These are phyloP conservation scores for Lasioglossum lativentre DNA, from an alignment of 2,888 invertebrate species.

Conservation along the genomic window DNA sequence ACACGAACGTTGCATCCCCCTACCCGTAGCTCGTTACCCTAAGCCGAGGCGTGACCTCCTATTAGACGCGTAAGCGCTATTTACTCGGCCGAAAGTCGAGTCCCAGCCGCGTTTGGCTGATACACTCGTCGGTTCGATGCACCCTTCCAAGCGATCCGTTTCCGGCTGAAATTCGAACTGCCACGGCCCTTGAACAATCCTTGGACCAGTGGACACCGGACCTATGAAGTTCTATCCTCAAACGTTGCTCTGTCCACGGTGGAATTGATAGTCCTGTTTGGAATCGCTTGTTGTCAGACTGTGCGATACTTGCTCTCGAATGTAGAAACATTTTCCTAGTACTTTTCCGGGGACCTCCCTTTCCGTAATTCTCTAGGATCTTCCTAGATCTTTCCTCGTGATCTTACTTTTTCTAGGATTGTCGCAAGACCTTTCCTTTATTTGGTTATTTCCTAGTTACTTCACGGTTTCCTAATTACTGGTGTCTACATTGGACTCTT, in stretches of 20 bases:
- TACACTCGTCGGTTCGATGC: not conserved
- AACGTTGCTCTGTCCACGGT: not conserved
- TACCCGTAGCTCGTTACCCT: constrained; percentile 54
- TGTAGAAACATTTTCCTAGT: not conserved
- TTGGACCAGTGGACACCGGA: not conserved
- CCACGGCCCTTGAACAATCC: not conserved
- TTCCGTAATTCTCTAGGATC: too few species aligned
- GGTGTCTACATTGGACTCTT: too few species aligned
- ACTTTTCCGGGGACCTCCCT: too few species aligned
- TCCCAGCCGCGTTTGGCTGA: constrained; percentile 25
- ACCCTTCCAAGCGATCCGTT: not conserved
- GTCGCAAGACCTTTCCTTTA: too few species aligned
- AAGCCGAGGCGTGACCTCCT: constrained; percentile 52
- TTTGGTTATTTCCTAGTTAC: too few species aligned
- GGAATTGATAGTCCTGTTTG: not conserved
- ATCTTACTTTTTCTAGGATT: too few species aligned
- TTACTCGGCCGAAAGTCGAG: constrained; percentile 42
- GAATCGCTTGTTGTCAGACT: not conserved
- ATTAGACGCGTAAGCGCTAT: constrained; percentile 63
- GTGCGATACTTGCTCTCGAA: not conserved
- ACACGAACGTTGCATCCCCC: not conserved
- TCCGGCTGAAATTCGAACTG: not conserved
- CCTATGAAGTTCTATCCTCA: not conserved
- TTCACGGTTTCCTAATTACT: too few species aligned
- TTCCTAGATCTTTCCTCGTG: too few species aligned